phyloP scores from a whole-genome alignment of 2,797 vertebrate species.

The Hydrophis major region DNA sequence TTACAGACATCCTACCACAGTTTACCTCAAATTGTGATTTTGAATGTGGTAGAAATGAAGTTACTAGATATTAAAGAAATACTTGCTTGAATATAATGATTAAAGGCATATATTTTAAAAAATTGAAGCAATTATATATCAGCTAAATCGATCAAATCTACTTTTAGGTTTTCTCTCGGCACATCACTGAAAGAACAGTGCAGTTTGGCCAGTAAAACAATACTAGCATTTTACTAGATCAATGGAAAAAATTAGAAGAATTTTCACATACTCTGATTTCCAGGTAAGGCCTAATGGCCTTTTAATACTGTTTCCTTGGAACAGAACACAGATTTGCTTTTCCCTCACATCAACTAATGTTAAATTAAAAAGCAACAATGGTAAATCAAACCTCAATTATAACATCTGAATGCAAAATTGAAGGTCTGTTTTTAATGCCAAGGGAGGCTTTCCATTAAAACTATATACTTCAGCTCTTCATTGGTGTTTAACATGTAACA shows the following conservation, averaged over 20 bases:
- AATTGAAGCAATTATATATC: background rate
- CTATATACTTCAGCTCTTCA: background rate
- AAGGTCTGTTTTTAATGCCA: background rate
- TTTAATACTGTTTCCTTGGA: background rate
- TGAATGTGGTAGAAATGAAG: background rate
- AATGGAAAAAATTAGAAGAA: background rate
- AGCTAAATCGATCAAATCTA: background rate
- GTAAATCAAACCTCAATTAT: background rate
- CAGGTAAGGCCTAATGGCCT: background rate
- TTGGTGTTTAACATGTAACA: constrained; percentile 10
- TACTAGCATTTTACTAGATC: background rate
- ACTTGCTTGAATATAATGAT: background rate
- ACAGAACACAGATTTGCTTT: background rate
- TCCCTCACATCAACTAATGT: background rate
- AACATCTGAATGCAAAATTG: background rate
- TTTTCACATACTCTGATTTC: background rate
- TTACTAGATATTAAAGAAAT: background rate
- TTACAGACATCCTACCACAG: background rate
- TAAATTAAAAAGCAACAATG: background rate
- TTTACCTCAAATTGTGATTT: background rate
- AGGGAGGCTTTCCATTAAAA: background rate
- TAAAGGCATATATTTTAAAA: background rate
- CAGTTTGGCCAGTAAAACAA: background rate
- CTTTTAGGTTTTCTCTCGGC: background rate
- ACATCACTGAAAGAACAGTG: background rate